phyloP scores from a whole-genome alignment of 2,888 invertebrate species.

The Drosophila subquinaria region DNA sequence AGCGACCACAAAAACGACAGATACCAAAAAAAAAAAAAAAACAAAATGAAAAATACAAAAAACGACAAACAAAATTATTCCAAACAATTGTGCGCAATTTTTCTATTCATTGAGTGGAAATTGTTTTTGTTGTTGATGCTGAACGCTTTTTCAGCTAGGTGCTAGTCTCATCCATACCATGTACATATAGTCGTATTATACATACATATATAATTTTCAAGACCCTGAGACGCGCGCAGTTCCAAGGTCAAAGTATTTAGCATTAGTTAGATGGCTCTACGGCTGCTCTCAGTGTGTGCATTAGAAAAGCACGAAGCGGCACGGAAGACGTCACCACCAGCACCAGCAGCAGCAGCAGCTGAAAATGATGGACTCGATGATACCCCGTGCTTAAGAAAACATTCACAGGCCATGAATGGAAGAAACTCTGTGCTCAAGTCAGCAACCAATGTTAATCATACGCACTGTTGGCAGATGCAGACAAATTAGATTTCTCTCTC shows the following conservation, averaged over 20 bases:
- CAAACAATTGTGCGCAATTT: conserved; percentile 79
- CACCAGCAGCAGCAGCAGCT: conserved; percentile 10
- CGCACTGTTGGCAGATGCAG: not conserved
- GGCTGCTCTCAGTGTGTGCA: conserved; percentile 40
- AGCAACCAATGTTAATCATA: not conserved
- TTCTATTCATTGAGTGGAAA: conserved; percentile 81
- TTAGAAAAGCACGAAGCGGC: conserved; percentile 76
- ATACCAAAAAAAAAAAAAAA: conserved; percentile 17
- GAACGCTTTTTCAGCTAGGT: conserved; percentile 44
- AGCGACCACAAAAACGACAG: conserved; percentile 41
- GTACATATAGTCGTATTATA: not conserved
- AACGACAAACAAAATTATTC: conserved; percentile 25
- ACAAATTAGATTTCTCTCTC: too few relatives aligned
- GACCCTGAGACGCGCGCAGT: conserved; percentile 72
- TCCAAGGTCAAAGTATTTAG: conserved; percentile 80
- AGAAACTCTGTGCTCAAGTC: not conserved
- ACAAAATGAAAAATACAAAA: conserved; percentile 12
- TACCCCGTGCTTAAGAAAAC: not conserved
- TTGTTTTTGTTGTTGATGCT: conserved; percentile 63
- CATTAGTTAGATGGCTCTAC: conserved; percentile 79
- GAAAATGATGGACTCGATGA: not conserved
- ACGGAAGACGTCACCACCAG: conserved; percentile 74
- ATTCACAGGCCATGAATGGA: not conserved
- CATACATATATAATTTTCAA: conserved; percentile 70
- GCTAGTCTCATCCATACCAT: conserved; percentile 48